Evolutionary conservation across 1,140 invertebrate species (phyloP).

Genomic region (Atta texana): DNA sequence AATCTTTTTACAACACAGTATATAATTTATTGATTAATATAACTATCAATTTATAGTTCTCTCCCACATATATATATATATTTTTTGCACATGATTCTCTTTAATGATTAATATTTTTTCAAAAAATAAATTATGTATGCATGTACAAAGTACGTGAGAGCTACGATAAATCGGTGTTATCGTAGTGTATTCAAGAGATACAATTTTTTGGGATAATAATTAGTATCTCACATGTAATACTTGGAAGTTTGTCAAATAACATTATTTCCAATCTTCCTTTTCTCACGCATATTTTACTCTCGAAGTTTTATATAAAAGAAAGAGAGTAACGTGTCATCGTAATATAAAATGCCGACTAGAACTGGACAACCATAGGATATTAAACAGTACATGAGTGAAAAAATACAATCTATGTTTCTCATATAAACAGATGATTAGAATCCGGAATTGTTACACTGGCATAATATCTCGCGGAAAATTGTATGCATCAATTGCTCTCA

Average conservation of each 20-base stretch:
- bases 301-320: constrained; percentile 66
- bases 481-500: neutral
- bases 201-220: constrained; percentile 4
- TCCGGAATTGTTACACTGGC: constrained; percentile 67
- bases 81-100: neutral
- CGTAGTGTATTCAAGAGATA: neutral
- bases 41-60: neutral
- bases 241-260: constrained; percentile 19
- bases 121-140: constrained; percentile 21
- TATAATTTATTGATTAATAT: constrained; percentile 30
- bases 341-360: constrained; percentile 70
- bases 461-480: constrained; percentile 28
- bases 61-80: neutral
- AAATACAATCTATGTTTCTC: constrained; percentile 75
- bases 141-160: neutral
- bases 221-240: neutral
- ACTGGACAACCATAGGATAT: constrained; percentile 67
- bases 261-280: constrained; percentile 73
- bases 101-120: constrained; percentile 15
- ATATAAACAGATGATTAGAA: constrained; percentile 72
- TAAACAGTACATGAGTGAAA: constrained; percentile 68
- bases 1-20: constrained; percentile 8
- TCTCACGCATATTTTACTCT: constrained; percentile 68
- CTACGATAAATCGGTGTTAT: constrained; percentile 8
- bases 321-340: constrained; percentile 67